Evolutionary conservation across 1,140 invertebrate species (phyloP).

Genomic region (Drosophila tropicalis): DNA sequence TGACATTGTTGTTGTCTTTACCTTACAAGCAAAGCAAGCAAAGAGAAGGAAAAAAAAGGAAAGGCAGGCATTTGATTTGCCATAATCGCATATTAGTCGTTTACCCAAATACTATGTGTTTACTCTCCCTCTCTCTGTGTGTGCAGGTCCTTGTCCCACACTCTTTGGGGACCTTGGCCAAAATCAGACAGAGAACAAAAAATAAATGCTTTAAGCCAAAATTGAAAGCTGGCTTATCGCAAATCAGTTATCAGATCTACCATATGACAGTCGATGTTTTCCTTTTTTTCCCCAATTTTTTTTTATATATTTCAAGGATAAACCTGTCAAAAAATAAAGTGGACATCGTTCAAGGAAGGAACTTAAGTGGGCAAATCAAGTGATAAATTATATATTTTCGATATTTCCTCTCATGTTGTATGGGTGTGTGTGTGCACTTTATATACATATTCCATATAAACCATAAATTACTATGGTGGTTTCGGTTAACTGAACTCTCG

Average conservation of each 20-base stretch:
- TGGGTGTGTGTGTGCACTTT: conserved; percentile 31
- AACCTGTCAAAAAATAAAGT: conserved; percentile 10
- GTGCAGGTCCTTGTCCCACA: not conserved
- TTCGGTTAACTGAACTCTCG: conserved; percentile 76
- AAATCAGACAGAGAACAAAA: not conserved
- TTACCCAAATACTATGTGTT: conserved; percentile 69
- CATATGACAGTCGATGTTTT: conserved; percentile 5
- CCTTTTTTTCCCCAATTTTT: not conserved
- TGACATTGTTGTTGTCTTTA: conserved; percentile 50
- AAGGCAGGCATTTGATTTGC: conserved; percentile 66
- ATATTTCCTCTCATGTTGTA: not conserved
- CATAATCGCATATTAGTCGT: conserved; percentile 79
- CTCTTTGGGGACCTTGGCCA: conserved; percentile 13
- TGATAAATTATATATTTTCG: conserved; percentile 9
- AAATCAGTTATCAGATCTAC: conserved; percentile 18
- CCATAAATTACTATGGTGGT: conserved; percentile 68
- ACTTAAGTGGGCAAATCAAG: conserved; percentile 5
- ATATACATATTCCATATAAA: conserved; percentile 28
- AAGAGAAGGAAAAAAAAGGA: not conserved
- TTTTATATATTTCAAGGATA: not conserved
- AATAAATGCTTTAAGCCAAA: conserved; percentile 18
- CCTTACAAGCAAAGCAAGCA: conserved; percentile 33
- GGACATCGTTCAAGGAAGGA: conserved; percentile 6
- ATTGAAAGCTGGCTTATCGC: conserved; percentile 19
- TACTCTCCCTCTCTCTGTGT: conserved; percentile 15